Conservation (phyloP, 2,113 vertebrate species). For the Oreochromis aureus region DNA sequence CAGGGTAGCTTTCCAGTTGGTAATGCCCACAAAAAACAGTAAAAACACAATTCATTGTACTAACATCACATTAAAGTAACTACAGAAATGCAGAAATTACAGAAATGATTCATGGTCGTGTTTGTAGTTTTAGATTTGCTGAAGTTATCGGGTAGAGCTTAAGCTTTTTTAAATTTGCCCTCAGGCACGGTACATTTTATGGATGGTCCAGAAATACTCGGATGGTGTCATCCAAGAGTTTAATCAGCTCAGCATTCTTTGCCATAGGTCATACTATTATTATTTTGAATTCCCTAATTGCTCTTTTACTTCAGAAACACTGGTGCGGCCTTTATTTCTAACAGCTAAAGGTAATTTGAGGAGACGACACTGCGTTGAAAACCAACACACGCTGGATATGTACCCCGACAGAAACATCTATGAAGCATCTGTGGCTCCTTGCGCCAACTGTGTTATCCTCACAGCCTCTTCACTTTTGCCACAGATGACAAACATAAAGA, state of each 20-base stretch:
- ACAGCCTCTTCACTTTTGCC: not conserved
- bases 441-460: not conserved
- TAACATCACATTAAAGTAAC: not conserved
- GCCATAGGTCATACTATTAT: not conserved
- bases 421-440: not conserved
- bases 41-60: rapidly evolving
- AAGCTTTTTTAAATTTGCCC: not conserved
- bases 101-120: not conserved
- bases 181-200: not conserved
- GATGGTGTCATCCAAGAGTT: not conserved
- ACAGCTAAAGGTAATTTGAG: not conserved
- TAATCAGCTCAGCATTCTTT: not conserved
- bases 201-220: not conserved
- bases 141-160: not conserved
- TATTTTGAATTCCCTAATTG: not conserved
- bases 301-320: not conserved
- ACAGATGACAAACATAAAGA: not conserved
- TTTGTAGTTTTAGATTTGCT: not conserved
- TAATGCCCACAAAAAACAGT: rapidly evolving
- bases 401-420: rapidly evolving
- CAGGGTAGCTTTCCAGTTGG: not conserved
- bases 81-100: not conserved
- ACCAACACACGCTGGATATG: not conserved
- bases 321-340: not conserved
- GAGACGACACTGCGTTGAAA: not conserved